A percentile compares a stretch with the other conserved stretches of the same genome.
Conservation (phyloP, 2,113 vertebrate genomes). For the Catagonus wagneri region DNA sequence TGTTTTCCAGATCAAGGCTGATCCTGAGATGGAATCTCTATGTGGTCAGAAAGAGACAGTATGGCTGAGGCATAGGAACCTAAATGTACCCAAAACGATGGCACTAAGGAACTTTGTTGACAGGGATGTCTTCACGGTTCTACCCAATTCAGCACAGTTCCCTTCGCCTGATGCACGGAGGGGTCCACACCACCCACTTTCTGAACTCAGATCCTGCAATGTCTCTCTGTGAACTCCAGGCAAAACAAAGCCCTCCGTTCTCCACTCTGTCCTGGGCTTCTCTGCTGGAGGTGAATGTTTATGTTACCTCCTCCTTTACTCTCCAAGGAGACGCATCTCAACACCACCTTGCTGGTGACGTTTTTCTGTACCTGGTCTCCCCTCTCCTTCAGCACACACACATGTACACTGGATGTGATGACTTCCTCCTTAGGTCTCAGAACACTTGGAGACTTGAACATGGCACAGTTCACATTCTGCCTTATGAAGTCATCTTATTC, state of each 20-base stretch:
- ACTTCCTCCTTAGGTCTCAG: neutral
- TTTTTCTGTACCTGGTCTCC: neutral
- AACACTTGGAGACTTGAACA: neutral
- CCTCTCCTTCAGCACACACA: neutral
- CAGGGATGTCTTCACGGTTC: constrained; percentile 15
- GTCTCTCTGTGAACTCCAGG: neutral
- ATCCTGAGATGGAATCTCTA: neutral
- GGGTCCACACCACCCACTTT: neutral
- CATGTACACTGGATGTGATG: neutral
- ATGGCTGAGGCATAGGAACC: neutral
- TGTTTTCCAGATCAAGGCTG: constrained; percentile 65
- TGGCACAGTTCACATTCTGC: neutral
- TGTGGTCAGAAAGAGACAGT: neutral
- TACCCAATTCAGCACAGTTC: neutral
- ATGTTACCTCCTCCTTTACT: neutral
- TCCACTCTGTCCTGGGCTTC: neutral
- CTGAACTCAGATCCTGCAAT: neutral
- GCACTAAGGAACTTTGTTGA: neutral
- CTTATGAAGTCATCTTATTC: neutral
- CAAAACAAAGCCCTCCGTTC: neutral
- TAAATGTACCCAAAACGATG: neutral
- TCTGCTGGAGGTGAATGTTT: neutral
- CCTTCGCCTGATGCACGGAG: neutral
- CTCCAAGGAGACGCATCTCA: neutral
- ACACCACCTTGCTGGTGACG: neutral